Conservation (phyloP, 2,888 invertebrate species). For the Euclidia mi region DNA sequence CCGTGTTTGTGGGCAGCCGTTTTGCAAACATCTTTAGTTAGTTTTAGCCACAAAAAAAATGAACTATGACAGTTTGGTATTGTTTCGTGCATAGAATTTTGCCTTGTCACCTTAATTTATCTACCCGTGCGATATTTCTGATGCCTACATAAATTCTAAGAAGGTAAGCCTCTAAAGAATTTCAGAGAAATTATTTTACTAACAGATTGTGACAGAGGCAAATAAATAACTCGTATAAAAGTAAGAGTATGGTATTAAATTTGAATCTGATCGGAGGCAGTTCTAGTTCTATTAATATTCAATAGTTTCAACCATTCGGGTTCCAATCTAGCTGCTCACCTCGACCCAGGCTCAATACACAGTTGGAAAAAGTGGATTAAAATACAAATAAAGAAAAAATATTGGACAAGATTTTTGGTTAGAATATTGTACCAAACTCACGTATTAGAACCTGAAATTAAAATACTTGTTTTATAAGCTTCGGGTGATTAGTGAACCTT, state of each 20-base stretch:
- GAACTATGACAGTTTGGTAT: slow-evolving; percentile 35
- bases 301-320: slow-evolving; percentile 20
- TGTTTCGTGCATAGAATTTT: slow-evolving; percentile 21
- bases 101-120: neutral
- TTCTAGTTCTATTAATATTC: slow-evolving; percentile 24
- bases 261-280: slow-evolving; percentile 11
- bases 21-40: slow-evolving; percentile 39
- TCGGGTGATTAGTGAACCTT: too few species aligned
- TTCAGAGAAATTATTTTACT: too few species aligned
- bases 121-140: too few species aligned
- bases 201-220: too few species aligned
- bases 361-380: slow-evolving; percentile 8
- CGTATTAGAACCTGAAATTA: too few species aligned
- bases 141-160: too few species aligned
- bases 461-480: too few species aligned
- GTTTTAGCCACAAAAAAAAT: slow-evolving; percentile 40
- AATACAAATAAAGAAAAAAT: slow-evolving; percentile 3
- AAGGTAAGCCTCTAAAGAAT: too few species aligned
- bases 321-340: slow-evolving; percentile 10
- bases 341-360: slow-evolving; percentile 4
- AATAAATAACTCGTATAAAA: slow-evolving; percentile 3
- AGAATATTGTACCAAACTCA: neutral
- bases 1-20: slow-evolving; percentile 55
- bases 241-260: neutral
- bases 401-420: neutral